Evolutionary conservation across 2,888 invertebrate species (phyloP), one percentile per base, ranked within the genome.

Genomic region (Gari tellinella): DNA sequence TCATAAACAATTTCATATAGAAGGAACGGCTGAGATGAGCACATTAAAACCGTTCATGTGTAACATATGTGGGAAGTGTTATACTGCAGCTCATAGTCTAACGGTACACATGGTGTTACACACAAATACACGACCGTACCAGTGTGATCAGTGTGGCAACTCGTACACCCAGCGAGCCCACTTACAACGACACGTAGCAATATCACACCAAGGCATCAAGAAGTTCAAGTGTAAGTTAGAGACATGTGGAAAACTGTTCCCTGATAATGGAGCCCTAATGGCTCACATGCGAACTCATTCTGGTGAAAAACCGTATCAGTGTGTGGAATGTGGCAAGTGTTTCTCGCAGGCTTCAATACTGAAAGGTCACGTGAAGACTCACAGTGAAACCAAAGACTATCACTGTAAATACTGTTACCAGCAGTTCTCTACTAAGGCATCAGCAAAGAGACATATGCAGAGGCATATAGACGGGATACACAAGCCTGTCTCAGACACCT

Each of bases 321-420:
- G 73, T 67, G 23, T 52, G 1, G 21, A 38, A 0, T 73, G 73
- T 40, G 41, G 38, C 15, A 67, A 63, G 23, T 48, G 45, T 7
- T 73, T 63, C 25, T n/a, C 45, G 2, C 66, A 67, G 52, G 38
- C 60, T 17, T 43, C 40, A 19, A 46, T 31, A 17, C 31, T 55
- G 1, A 65, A 62, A 23, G 41, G 40, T 0, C 72, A 72, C 25
- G 19, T 51, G 38, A 65, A 61, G 45, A 65, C 46, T n/a, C 72
- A 72, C 31, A 25, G 19, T 15, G 45, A 51, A 12, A 45, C 25
- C 2, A 61, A 66, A 40, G 56, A 72, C 3, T 72, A 61, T 45
- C 53, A 55, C 49, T 72, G 72, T 46, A 21, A 61, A 8, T 45
- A 61, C 3, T 72, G 72, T 65, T 23, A 37, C 12, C 65, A 65